Base-by-base conservation (phyloP, 1,140 invertebrate species). In the Ostrea denselamellosa region DNA sequence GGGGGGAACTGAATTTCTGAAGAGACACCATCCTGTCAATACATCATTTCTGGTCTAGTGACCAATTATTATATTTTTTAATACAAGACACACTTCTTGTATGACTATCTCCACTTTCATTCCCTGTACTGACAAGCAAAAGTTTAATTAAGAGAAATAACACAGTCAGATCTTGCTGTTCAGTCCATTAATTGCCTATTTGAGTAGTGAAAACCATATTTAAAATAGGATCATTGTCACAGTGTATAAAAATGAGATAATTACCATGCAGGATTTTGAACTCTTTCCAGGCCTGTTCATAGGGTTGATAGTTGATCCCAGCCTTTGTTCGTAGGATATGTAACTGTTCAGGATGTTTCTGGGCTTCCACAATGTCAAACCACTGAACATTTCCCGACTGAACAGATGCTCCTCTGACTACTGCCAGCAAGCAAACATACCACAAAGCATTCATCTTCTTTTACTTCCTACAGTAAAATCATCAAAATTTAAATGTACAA, bases 261-360 rank as follows among this genome's bases (percentile, higher is more conserved):
- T 86, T 86, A 90, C 91, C 82, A 83, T 90, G 90, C 12, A 77
- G 51, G 44, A 65, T 25, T 65, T 91, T 91, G 62, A 91, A 91
- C 34, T 84, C 71, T 14, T 85, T 77, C 91, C 91, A 91, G 17
- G 86, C 58, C 22, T 86, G 86, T 19, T 89, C 85, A 71, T 91
- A 91, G 9, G 90, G 90, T 56, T 88, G 85, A 68, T 82, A 90
- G 53, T 68, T 81, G 19, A 81, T 88, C 17, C 71, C 28, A 8
- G 56, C 77, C 65, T 58, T 52, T 52, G 28, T 52, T 54, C 85
- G n/a, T 28, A 58, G 58, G 8, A 22, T 22, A 51, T 53, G 65
- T 19, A 68, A n/a, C 19, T 62, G 65, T 12, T 52, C 54, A 12
- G 84, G 52, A 3, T 86, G 51, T 22, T 65, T 25, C 22, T 86